These are phyloP conservation scores for Romanomermis culicivorax DNA, from an alignment of 2,888 invertebrate species.

Conservation along the genomic window DNA sequence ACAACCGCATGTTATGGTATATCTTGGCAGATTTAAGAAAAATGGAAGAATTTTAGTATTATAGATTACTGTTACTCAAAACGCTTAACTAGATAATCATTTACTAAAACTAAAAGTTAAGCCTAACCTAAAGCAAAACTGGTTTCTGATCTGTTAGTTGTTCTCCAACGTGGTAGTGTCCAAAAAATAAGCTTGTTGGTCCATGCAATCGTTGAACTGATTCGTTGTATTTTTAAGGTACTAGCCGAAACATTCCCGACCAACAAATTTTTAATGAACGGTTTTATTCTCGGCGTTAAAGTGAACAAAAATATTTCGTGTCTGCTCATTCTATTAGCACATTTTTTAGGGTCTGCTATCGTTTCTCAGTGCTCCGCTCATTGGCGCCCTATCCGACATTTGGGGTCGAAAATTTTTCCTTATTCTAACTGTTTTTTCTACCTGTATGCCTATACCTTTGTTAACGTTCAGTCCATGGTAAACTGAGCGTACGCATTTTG, in stretches of 20 bases:
- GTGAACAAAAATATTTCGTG: slow-evolving; percentile 28
- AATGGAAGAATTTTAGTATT: no score
- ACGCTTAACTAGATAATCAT: no score
- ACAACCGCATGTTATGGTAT: no score
- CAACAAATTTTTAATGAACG: slow-evolving; percentile 98
- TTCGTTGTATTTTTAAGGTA: slow-evolving; percentile 38
- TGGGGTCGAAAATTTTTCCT: slow-evolving; percentile 97
- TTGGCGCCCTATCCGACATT: slow-evolving; percentile 89
- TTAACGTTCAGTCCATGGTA: slow-evolving; percentile 95
- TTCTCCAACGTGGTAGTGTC: no score
- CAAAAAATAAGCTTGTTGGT: no score
- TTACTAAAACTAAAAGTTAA: no score
- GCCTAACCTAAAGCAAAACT: no score
- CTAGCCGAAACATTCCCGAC: slow-evolving; percentile 92
- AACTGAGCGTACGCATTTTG: slow-evolving; percentile 15
- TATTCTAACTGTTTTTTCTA: slow-evolving; percentile 89
- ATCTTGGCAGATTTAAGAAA: no score
- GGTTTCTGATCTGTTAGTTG: no score
- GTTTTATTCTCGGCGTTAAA: slow-evolving; percentile 93
- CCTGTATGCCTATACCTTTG: slow-evolving; percentile 91
- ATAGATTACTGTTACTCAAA: no score
- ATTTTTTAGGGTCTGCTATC: slow-evolving; percentile 65
- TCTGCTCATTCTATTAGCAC: no score
- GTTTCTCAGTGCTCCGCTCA: slow-evolving; percentile 84
- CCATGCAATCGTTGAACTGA: no score